These are phyloP conservation scores for Lypha dubia DNA, from an alignment of 2,888 invertebrate genomes.

Conservation along the genomic window DNA sequence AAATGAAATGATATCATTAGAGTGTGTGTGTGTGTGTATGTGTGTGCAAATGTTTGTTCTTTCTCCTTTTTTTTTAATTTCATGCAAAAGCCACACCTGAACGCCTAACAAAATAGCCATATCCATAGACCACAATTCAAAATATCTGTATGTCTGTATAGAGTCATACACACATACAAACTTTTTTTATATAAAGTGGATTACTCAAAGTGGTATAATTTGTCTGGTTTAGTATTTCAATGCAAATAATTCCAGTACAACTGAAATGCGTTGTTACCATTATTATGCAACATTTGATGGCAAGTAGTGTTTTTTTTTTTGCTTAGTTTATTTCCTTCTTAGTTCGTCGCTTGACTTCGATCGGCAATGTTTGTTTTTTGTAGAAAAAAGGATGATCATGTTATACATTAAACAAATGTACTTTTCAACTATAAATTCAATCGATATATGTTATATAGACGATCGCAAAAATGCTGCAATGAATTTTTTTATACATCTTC, in stretches of 20 bases:
- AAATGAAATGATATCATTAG: conserved; percentile 63
- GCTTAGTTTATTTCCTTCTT: conserved; percentile 7
- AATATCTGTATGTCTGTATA: not conserved
- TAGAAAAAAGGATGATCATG: conserved; percentile 23
- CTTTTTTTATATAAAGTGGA: conserved; percentile 31
- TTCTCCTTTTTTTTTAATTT: conserved; percentile 13
- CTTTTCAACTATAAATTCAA: no score
- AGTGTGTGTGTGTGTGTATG: conserved; percentile 7
- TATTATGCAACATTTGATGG: conserved; percentile 63
- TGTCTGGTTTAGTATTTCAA: conserved; percentile 32
- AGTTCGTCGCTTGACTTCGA: conserved; percentile 30
- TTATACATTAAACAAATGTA: no score
- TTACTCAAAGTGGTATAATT: conserved; percentile 7
- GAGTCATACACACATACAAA: not conserved
- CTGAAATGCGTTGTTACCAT: conserved; percentile 59
- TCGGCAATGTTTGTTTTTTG: conserved; percentile 34
- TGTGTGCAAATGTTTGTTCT: not conserved
- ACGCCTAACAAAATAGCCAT: conserved; percentile 41
- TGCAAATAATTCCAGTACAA: conserved; percentile 33
- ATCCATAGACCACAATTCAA: conserved; percentile 59
- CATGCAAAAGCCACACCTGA: conserved; percentile 65
- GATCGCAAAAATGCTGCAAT: no score
- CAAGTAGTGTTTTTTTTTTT: conserved; percentile 23
- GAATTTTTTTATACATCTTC: no score
- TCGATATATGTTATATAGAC: no score